These are phyloP conservation scores for Tetraodon nigroviridis DNA, from an alignment of 2,113 vertebrate genomes.

Conservation along the genomic window DNA sequence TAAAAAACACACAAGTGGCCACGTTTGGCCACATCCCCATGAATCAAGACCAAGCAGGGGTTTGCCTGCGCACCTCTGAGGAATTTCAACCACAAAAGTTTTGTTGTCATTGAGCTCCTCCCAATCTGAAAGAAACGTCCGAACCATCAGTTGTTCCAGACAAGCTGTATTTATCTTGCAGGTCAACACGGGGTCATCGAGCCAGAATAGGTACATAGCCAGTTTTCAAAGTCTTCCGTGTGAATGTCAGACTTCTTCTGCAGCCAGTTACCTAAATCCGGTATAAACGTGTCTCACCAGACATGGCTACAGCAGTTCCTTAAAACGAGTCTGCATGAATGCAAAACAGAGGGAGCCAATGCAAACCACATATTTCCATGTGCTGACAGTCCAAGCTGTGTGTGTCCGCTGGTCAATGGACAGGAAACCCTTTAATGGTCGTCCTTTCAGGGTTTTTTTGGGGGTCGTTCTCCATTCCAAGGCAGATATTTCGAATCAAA, in stretches of 20 bases:
- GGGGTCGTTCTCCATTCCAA: too few species aligned
- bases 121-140: neutral
- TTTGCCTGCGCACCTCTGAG: neutral
- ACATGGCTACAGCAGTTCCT: neutral
- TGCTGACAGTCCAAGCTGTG: too few species aligned
- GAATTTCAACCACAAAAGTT: neutral
- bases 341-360: constrained; percentile 44
- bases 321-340: constrained; percentile 18
- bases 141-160: neutral
- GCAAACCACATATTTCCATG: constrained; percentile 27
- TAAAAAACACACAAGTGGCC: too few species aligned
- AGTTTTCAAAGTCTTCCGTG: neutral
- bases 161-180: neutral
- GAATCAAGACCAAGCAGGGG: too few species aligned
- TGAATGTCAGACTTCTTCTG: neutral
- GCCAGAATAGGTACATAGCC: too few species aligned
- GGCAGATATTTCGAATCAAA: too few species aligned
- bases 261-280: neutral
- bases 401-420: too few species aligned
- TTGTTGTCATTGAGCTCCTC: neutral
- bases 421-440: too few species aligned
- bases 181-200: neutral
- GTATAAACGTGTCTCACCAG: neutral
- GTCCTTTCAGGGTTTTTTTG: too few species aligned
- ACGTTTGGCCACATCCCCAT: neutral